Base-by-base conservation (phyloP, 2,888 invertebrate genomes). In the Stenolophus ochropezus region DNA sequence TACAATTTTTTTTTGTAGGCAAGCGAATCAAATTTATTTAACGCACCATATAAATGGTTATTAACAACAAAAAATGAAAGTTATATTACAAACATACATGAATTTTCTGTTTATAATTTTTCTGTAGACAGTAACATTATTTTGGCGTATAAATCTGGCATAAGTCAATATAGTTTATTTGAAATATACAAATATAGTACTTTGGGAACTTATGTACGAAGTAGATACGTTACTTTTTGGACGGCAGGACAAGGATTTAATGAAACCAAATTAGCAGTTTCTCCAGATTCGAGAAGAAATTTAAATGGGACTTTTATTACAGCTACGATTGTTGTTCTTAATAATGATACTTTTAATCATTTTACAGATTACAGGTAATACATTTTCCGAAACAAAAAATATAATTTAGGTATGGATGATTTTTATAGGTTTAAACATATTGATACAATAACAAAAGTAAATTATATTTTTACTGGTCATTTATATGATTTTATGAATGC, bases 401-500 rank as follows among this genome's bases (percentile, higher is more conserved):
- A 33, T 33, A 8, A 33, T 8, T 33, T 33, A 33, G 5, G 8
- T 33, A 8, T 33, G 33, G 4, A 33, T 8, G 33, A 33, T 33
- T 33, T 33, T 33, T 33, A 8, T 33, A 86, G 87, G 49, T 82
- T 87, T 69, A 86, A 84, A 58, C 86, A 87, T 73, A 84, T 87
- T 8, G 92, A 92, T 86, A 91, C 92, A 0, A 90, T 92, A 71
- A 91, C 92, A 5, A 93, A 93, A 86, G 91, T 91, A 0, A 91
- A 91, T 87, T 92, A 91, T 85, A 89, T 91, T 0, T 88, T 92
- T 3, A 90, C 91, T 0, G 91, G 91, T 85, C 90, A 91, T 84
- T 85, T 92, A 53, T 84, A 91, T 1, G 91, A 92, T 84, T 90
- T 90, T 84, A 85, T 92, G 14, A 91, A 92, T 83, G 91, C 90